phyloP scores from a whole-genome alignment of 2,113 vertebrate genomes.

The Oplegnathus fasciatus region DNA sequence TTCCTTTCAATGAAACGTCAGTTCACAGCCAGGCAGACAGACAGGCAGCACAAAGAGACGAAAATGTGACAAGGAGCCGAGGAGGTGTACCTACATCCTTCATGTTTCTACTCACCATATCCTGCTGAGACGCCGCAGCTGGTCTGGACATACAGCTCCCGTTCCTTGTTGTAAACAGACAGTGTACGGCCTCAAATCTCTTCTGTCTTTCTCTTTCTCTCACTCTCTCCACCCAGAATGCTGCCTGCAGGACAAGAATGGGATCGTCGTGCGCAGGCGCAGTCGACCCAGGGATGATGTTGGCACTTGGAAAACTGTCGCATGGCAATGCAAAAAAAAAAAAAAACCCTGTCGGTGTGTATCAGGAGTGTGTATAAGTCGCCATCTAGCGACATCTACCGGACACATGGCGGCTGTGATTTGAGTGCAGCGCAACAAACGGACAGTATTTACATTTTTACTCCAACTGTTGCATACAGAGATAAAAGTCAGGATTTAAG shows the following conservation, averaged over 20 bases:
- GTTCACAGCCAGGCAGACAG: conserved; percentile 40
- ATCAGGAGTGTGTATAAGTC: not conserved
- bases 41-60: conserved; percentile 65
- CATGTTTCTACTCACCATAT: conserved; percentile 64
- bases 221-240: conserved; percentile 78
- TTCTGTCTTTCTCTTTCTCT: conserved; percentile 59
- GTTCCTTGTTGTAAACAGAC: not conserved
- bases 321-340: conserved; percentile 64
- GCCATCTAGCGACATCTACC: conserved; percentile 54
- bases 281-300: conserved; percentile 72
- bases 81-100: not conserved
- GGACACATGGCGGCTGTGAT: conserved; percentile 3
- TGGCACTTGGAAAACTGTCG: conserved; percentile 79
- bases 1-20: conserved; percentile 72
- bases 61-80: conserved; percentile 23
- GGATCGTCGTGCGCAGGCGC: conserved; percentile 77
- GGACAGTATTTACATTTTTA: too few species aligned
- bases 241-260: conserved; percentile 82
- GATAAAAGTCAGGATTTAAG: too few species aligned
- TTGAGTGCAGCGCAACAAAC: too few species aligned
- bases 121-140: conserved; percentile 7
- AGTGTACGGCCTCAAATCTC: conserved; percentile 56
- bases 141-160: not conserved
- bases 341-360: not conserved
- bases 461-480: not conserved